Evolutionary conservation across 2,888 invertebrate genomes (phyloP), one percentile per base, ranked within the genome.

Genomic region (Lochmaea capreae): DNA sequence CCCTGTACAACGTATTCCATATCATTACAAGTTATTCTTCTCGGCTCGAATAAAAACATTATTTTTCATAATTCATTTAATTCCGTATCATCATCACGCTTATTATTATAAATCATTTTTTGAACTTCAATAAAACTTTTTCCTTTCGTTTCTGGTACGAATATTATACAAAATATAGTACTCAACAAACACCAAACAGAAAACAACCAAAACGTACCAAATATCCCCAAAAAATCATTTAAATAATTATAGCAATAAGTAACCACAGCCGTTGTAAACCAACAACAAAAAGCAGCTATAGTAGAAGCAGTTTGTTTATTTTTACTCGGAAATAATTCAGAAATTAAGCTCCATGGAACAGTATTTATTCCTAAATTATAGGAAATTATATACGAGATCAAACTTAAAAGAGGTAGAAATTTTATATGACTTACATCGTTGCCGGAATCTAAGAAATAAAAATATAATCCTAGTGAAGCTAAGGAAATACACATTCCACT

Each of bases 321-420:
- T 78, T 93, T 92, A 0, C 91, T 88, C 22, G 96, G 92, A 85
- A 96, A 92, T 86, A 95, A 90, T 85, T 95, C 95, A 0, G 93
- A 92, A 89, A 94, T 90, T 46, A 95, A 91, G 0, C 94, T 93
- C 95, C 95, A 95, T 0, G 94, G 93, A 42, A 95, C 85, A 0
- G 94, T 92, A 10, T 96, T 94, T 68, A 92, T 90, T 0, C 91
- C 94, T 81, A 92, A 88, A 85, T 93, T 92, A 87, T 94, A 95
- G 0, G 92, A 90, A 67, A 92, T 87, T 74, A 94, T 93, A 87
- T 92, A 95, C 16, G 92, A 80, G 1, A 94, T 89, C 58, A 95
- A 86, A 0, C 93, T 91, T 10, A 91, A 84, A 8, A 95, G 89
- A 0, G 95, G 95, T 43, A 95, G 84, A 91, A 92, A 94, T 0